Conservation (phyloP, 2,113 vertebrate species). For the Myrmophylax atrothorax region DNA sequence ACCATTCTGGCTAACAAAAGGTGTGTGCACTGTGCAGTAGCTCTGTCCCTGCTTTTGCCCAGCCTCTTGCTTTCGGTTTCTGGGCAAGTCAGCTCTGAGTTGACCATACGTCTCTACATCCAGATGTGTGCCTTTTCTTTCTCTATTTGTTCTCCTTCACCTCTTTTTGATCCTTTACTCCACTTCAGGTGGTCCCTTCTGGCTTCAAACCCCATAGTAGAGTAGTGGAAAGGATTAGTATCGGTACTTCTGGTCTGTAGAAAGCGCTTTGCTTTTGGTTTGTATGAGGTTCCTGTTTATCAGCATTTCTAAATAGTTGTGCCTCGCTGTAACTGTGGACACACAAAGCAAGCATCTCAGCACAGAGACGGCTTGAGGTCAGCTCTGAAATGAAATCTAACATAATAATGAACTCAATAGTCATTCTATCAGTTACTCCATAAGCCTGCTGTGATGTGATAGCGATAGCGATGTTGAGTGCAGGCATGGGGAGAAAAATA, state of each 20-base stretch:
- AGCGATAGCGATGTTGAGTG: fast-evolving
- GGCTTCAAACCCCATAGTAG: neutral
- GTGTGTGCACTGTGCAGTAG: no score
- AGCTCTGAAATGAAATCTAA: neutral
- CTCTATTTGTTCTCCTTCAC: neutral
- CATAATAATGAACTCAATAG: neutral
- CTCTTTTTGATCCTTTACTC: neutral
- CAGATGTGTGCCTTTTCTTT: neutral
- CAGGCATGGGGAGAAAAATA: neutral
- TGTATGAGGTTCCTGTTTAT: neutral
- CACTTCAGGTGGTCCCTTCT: neutral
- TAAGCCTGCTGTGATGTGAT: neutral
- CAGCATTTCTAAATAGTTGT: neutral
- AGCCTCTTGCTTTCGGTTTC: neutral
- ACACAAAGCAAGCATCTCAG: neutral
- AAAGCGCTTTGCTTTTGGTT: neutral
- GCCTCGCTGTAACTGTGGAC: neutral
- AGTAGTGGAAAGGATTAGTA: neutral
- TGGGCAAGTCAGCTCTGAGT: neutral
- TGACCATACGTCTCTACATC: fast-evolving
- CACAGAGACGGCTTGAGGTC: neutral
- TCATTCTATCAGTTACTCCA: neutral
- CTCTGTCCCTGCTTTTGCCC: neutral
- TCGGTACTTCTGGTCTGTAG: neutral
- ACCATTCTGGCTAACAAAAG: neutral